Conservation (phyloP, 2,113 vertebrate species). For the Zootoca vivipara region DNA sequence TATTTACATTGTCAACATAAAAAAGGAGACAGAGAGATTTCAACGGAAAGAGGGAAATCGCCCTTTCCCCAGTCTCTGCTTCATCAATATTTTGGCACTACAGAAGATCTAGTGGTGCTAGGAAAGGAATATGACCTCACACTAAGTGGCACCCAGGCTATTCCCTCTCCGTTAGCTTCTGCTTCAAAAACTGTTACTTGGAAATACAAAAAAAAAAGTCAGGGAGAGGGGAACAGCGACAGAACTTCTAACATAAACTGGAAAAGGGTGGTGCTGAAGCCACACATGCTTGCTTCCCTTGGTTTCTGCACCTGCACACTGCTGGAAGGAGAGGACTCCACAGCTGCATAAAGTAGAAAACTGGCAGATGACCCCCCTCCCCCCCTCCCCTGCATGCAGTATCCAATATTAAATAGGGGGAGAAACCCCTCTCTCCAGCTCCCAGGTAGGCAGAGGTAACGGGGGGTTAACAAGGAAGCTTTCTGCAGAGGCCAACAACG, state of each 20-base stretch:
- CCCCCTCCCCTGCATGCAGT: conserved; percentile 54
- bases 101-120: conserved; percentile 31
- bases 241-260: conserved; percentile 51
- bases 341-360: conserved; percentile 7
- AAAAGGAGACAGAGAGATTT: conserved; percentile 30
- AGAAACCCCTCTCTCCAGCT: conserved; percentile 58
- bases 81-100: conserved; percentile 57
- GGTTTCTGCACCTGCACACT: conserved; percentile 36
- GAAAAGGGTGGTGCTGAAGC: conserved; percentile 33
- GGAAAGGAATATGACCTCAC: conserved; percentile 25
- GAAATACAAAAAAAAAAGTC: conserved; percentile 62
- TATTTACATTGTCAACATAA: conserved; percentile 43
- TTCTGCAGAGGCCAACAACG: conserved; percentile 35
- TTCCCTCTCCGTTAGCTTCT: conserved; percentile 40
- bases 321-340: conserved; percentile 44
- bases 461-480: conserved; percentile 46
- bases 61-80: conserved; percentile 28
- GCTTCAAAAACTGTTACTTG: conserved; percentile 35
- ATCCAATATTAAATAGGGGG: conserved; percentile 42
- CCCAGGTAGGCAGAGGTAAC: conserved; percentile 56
- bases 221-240: conserved; percentile 20
- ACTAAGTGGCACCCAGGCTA: conserved; percentile 10
- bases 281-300: conserved; percentile 24
- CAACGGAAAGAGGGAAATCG: conserved; percentile 29
- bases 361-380: conserved; percentile 56